phyloP scores from a whole-genome alignment of 2,113 vertebrate species.

The Pardalotus punctatus region DNA sequence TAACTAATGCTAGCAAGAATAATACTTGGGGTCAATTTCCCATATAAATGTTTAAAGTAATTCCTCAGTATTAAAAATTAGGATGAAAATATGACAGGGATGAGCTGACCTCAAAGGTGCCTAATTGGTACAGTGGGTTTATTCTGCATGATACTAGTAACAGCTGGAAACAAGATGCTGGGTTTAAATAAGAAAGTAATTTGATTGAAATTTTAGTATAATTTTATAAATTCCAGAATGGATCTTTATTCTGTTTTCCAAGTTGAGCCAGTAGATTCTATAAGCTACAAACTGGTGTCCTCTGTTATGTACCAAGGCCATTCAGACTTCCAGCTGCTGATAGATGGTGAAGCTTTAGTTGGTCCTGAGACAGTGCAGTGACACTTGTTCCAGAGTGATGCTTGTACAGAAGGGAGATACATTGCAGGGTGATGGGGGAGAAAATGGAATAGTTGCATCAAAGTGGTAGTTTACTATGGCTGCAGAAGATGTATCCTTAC shows the following conservation, averaged over 20 bases:
- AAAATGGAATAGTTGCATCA: neutral
- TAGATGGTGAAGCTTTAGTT: neutral
- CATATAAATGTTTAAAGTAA: neutral
- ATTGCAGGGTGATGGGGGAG: neutral
- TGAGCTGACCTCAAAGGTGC: neutral
- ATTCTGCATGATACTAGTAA: neutral
- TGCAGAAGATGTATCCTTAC: neutral
- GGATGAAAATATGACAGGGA: neutral
- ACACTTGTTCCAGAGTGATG: neutral
- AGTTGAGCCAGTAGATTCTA: neutral
- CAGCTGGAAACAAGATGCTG: neutral
- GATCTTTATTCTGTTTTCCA: neutral
- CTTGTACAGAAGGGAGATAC: neutral
- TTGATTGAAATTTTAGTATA: neutral
- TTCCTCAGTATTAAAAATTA: neutral
- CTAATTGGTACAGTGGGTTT: neutral
- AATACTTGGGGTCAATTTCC: neutral
- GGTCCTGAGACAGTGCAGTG: neutral
- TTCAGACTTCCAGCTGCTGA: neutral
- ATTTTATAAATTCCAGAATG: neutral
- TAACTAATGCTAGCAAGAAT: neutral
- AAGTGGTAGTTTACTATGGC: neutral
- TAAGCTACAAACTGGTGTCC: neutral
- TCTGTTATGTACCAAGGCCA: neutral
- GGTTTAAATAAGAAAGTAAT: neutral